Evolutionary conservation across 1,140 invertebrate species (phyloP).

Genomic region (Lineus longissimus): DNA sequence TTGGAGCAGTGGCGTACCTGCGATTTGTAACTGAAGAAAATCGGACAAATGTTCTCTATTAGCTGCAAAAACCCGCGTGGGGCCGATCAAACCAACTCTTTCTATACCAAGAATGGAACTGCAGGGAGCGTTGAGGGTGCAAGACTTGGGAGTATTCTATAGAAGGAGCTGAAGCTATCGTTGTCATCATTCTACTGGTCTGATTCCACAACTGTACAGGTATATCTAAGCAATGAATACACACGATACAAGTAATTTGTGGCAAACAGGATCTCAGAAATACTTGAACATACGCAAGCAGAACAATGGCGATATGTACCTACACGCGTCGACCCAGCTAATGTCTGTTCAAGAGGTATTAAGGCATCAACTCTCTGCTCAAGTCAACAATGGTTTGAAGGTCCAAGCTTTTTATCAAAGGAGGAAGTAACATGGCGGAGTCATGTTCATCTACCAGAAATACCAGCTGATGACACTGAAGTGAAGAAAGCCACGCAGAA

Average conservation of each 20-base stretch:
- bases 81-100: slow-evolving; percentile 4
- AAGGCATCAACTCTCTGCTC: too few relatives aligned
- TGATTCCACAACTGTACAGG: slow-evolving; percentile 8
- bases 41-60: not conserved
- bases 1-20: slow-evolving; percentile 7
- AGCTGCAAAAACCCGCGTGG: slow-evolving; percentile 8
- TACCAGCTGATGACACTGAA: too few relatives aligned
- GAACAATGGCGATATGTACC: slow-evolving; percentile 1
- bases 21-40: not conserved
- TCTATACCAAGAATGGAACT: slow-evolving; percentile 15
- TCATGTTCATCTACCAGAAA: too few relatives aligned
- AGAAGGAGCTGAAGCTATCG: not conserved
- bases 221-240: slow-evolving; percentile 8
- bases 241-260: not conserved
- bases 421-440: too few relatives aligned
- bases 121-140: not conserved
- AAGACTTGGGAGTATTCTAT: not conserved
- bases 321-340: not conserved
- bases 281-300: not conserved
- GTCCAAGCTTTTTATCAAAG: too few relatives aligned
- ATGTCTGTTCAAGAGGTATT: not conserved
- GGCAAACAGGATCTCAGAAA: slow-evolving; percentile 5
- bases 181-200: slow-evolving; percentile 3
- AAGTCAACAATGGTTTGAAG: too few relatives aligned
- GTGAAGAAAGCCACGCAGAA: too few relatives aligned